Conservation (phyloP, 2,797 vertebrate genomes). For the Coregonus sp. region DNA sequence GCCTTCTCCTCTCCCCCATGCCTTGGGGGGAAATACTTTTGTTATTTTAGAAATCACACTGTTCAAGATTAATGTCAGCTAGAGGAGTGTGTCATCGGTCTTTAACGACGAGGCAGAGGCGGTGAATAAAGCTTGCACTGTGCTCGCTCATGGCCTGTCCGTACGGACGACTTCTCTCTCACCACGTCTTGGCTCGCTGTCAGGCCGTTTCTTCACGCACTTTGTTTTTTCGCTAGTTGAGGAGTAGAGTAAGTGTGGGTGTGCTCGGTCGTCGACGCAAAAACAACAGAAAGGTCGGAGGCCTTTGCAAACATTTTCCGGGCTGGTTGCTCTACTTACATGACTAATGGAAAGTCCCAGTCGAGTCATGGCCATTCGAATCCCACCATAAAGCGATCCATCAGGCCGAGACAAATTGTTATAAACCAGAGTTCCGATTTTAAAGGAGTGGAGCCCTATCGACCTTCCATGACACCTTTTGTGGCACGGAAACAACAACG, state of each 20-base stretch:
- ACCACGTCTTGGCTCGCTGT: slow-evolving; percentile 33
- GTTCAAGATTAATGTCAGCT: slow-evolving; percentile 78
- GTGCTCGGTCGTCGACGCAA: slow-evolving; percentile 47
- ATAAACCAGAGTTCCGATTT: slow-evolving; percentile 73
- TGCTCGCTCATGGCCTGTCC: slow-evolving; percentile 70
- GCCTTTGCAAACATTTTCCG: slow-evolving; percentile 68
- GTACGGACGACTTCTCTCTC: slow-evolving; percentile 73
- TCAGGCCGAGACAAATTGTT: slow-evolving; percentile 71
- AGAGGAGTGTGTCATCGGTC: slow-evolving; percentile 80
- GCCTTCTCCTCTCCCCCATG: slow-evolving; percentile 47
- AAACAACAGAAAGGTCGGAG: slow-evolving; percentile 57
- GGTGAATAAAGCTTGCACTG: slow-evolving; percentile 73
- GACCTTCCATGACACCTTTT: not conserved
- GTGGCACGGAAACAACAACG: not conserved
- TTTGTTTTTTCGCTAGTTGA: not conserved
- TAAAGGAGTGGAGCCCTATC: slow-evolving; percentile 8
- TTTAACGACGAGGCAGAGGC: slow-evolving; percentile 69
- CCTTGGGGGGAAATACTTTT: slow-evolving; percentile 66
- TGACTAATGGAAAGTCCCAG: slow-evolving; percentile 78
- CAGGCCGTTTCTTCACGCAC: not conserved
- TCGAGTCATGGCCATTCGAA: slow-evolving; percentile 66
- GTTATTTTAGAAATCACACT: slow-evolving; percentile 81
- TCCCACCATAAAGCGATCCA: slow-evolving; percentile 76
- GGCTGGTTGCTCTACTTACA: slow-evolving; percentile 68
- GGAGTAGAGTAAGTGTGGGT: slow-evolving; percentile 1